Percentiles rank a stretch among this genome's conserved stretches.
Evolutionary conservation across 2,797 vertebrate genomes (phyloP).

Genomic region (Pangasius mekongensis): DNA sequence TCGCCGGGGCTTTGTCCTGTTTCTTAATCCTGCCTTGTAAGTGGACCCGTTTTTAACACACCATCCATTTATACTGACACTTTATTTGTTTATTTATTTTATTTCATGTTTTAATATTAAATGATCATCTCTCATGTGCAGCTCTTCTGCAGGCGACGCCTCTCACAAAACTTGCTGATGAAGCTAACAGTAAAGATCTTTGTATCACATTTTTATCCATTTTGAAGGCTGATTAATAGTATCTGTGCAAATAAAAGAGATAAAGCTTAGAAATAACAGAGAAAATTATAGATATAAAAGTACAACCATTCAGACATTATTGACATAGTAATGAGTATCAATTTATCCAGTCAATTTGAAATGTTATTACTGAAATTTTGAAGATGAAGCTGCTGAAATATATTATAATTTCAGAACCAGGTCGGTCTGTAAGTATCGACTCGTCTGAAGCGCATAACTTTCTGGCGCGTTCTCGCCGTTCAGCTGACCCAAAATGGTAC

Average conservation of each 20-base stretch:
- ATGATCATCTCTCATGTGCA: not conserved
- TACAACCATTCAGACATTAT: not conserved
- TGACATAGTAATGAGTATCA: not conserved
- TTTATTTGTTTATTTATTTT: not conserved
- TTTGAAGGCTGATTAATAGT: not conserved
- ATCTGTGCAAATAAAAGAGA: not conserved
- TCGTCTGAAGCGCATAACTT: conserved; percentile 70
- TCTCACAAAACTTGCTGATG: not conserved
- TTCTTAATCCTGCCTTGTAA: conserved; percentile 34
- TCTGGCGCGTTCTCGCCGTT: conserved; percentile 70
- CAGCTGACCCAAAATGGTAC: conserved; percentile 73
- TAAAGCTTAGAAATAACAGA: not conserved
- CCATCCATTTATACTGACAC: not conserved
- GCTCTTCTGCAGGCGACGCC: not conserved
- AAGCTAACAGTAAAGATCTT: not conserved
- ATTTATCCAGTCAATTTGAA: not conserved
- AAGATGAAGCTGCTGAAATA: not conserved
- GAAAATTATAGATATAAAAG: not conserved
- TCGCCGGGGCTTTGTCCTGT: conserved; percentile 15
- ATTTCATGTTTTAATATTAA: not conserved
- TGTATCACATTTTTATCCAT: not conserved
- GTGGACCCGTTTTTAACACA: not conserved
- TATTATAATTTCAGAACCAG: conserved; percentile 3
- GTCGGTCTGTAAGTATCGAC: conserved; percentile 61
- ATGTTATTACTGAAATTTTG: not conserved